Conservation (phyloP, 2,888 invertebrate species). For the Mesorhabditis belari region DNA sequence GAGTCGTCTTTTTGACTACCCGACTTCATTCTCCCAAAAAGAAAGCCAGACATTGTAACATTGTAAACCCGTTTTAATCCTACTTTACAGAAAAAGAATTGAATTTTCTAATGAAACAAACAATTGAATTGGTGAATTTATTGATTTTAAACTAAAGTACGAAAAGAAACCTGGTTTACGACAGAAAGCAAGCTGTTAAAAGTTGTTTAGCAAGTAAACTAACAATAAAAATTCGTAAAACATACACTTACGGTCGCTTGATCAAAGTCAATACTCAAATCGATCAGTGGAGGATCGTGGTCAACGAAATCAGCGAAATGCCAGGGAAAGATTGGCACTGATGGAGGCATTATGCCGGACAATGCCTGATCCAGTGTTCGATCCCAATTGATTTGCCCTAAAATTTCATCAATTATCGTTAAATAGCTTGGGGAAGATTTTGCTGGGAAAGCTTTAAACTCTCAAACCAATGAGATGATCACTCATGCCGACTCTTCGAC, state of each 20-base stretch:
- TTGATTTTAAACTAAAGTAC: too few relatives aligned
- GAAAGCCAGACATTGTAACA: too few relatives aligned
- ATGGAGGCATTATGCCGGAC: conserved; percentile 29
- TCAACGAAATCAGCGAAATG: conserved; percentile 49
- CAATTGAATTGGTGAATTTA: too few relatives aligned
- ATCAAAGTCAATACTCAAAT: conserved; percentile 45
- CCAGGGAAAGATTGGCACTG: conserved; percentile 48
- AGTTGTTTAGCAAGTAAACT: neutral
- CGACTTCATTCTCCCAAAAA: too few relatives aligned
- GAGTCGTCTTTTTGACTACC: too few relatives aligned
- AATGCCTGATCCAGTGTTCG: conserved; percentile 37
- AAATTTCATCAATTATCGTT: neutral
- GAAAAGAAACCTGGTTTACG: too few relatives aligned
- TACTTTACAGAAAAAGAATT: too few relatives aligned
- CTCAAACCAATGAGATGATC: conserved; percentile 42
- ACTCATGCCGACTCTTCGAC: conserved; percentile 46
- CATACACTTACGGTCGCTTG: conserved; percentile 34
- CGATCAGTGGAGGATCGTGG: conserved; percentile 48
- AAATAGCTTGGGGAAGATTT: neutral
- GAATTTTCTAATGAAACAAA: too few relatives aligned
- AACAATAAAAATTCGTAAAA: too few relatives aligned
- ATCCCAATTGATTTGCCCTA: conserved; percentile 49
- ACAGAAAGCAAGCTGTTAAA: too few relatives aligned
- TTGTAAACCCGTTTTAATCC: too few relatives aligned
- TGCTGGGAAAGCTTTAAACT: neutral